phyloP scores from a whole-genome alignment of 53 echinoderm and acorn worm species.

The Holothuria scabra region DNA sequence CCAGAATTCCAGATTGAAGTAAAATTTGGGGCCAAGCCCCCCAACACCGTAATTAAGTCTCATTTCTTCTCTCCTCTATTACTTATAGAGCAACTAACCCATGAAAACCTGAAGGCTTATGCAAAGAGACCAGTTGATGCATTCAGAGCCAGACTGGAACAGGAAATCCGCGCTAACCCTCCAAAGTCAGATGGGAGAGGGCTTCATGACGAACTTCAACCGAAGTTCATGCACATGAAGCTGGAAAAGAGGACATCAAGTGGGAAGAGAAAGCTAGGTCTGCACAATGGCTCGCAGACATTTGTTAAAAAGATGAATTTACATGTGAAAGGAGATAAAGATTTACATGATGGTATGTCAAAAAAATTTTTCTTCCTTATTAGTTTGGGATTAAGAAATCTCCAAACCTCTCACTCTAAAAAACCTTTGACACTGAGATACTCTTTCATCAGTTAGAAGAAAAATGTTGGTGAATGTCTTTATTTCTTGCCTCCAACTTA shows the following conservation, averaged over 20 bases:
- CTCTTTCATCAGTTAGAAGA: too few relatives aligned
- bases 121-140: slow-evolving; percentile 40
- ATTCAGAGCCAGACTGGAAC: slow-evolving; percentile 41
- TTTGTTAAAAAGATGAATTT: slow-evolving; percentile 53
- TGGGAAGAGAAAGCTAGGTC: slow-evolving; percentile 41
- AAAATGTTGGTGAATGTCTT: too few relatives aligned
- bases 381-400: neutral
- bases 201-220: slow-evolving; percentile 42
- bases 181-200: slow-evolving; percentile 10
- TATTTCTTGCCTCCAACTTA: too few relatives aligned
- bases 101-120: slow-evolving; percentile 35
- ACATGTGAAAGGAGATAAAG: slow-evolving; percentile 36
- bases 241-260: slow-evolving; percentile 12
- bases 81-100: slow-evolving; percentile 28
- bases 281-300: slow-evolving; percentile 45
- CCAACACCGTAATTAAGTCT: too few relatives aligned
- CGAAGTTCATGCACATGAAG: slow-evolving; percentile 50
- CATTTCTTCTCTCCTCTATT: too few relatives aligned
- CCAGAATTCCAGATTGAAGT: too few relatives aligned
- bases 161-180: slow-evolving; percentile 41
- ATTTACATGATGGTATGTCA: slow-evolving; percentile 13
- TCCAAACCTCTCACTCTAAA: neutral
- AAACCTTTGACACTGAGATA: too few relatives aligned
- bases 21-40: too few relatives aligned
- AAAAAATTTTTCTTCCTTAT: neutral